Percentiles rank a stretch among this genome's conserved stretches.
phyloP scores from a whole-genome alignment of 1,140 invertebrate genomes.

The Meloidogyne floridensis region DNA sequence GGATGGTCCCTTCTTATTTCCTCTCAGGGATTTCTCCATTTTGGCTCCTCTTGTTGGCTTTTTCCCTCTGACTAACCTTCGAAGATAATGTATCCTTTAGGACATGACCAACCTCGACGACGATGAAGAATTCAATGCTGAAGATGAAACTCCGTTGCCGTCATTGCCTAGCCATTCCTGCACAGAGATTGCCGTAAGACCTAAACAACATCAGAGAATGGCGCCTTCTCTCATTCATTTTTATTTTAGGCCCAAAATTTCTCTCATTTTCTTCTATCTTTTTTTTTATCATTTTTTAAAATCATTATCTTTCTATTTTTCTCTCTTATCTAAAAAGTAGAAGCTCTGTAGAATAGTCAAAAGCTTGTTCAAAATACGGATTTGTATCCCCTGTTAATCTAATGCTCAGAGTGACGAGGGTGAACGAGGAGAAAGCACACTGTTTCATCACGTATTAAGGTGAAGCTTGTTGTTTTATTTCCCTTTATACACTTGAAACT shows the following conservation, averaged over 20 bases:
- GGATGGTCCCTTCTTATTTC: too few relatives aligned
- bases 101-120: conserved; percentile 23
- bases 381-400: not conserved
- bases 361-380: not conserved
- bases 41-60: too few relatives aligned
- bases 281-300: not conserved
- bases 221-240: not conserved
- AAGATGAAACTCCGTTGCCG: conserved; percentile 45
- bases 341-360: not conserved
- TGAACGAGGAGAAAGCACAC: not conserved
- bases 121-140: conserved; percentile 28
- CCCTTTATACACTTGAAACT: not conserved
- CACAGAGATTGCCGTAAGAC: conserved; percentile 60
- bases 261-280: not conserved
- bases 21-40: too few relatives aligned
- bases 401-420: not conserved
- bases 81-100: not conserved
- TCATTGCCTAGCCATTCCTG: conserved; percentile 53
- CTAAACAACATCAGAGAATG: conserved; percentile 25
- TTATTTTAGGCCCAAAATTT: not conserved
- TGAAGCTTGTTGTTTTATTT: conserved; percentile 9
- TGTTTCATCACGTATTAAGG: not conserved
- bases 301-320: too few relatives aligned
- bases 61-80: too few relatives aligned
- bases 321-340: not conserved